Percentiles rank a stretch among this genome's conserved stretches.
Evolutionary conservation across 2,113 vertebrate species (phyloP).

Genomic region (Leptobrachium ailaonicum): DNA sequence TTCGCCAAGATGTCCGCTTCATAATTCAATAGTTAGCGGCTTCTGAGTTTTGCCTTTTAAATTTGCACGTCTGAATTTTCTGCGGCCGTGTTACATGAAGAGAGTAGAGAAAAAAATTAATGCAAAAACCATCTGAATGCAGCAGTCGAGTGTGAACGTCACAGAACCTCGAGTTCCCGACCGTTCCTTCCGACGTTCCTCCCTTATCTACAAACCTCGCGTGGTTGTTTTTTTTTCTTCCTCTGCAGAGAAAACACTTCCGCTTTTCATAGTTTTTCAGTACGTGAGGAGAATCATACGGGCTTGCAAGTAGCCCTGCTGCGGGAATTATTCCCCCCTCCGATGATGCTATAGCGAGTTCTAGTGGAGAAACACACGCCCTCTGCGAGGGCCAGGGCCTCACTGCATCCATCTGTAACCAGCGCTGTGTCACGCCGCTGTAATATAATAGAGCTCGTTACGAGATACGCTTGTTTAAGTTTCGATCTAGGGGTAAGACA

Average conservation of each 20-base stretch:
- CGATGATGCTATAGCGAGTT: too few species aligned
- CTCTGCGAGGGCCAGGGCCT: conserved; percentile 1
- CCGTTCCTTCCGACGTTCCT: conserved; percentile 1
- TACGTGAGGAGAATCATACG: conserved; percentile 36
- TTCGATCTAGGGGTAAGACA: too few species aligned
- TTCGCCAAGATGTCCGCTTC: too few species aligned
- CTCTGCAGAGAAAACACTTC: conserved; percentile 38
- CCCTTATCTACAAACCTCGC: conserved; percentile 4
- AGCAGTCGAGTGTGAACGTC: neutral
- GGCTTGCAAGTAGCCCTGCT: neutral
- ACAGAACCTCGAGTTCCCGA: neutral
- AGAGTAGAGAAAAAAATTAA: too few species aligned
- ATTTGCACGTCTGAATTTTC: too few species aligned
- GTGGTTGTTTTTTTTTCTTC: neutral
- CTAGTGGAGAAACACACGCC: conserved; percentile 4
- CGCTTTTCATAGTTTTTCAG: conserved; percentile 18
- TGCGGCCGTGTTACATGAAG: too few species aligned
- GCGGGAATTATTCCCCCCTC: neutral
- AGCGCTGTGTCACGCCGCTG: neutral
- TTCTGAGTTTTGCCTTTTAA: too few species aligned
- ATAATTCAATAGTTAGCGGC: too few species aligned
- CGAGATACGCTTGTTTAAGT: neutral
- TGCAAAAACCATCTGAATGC: neutral
- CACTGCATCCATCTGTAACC: neutral
- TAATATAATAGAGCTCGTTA: neutral